Percentiles rank a stretch among this genome's conserved stretches.
Conservation (phyloP, 2,888 invertebrate species). For the Antheraea assamensis region DNA sequence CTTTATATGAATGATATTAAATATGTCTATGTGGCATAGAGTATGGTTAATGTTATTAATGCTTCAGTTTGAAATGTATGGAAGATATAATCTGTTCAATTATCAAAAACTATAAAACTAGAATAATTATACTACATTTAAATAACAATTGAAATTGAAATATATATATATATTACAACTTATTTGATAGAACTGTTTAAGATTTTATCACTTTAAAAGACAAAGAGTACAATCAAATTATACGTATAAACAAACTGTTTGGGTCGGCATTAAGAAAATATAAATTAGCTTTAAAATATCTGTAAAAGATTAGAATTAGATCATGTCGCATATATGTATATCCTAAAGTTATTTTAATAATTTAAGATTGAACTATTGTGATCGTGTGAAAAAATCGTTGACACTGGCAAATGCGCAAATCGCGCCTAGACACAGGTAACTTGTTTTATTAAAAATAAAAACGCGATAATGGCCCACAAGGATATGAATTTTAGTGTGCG, state of each 20-base stretch:
- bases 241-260: not conserved
- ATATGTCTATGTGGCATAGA: not conserved
- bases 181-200: not conserved
- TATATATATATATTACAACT: not conserved
- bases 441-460: not conserved
- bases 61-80: not conserved
- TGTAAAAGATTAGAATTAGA: not conserved
- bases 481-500: constrained; percentile 6
- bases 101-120: not conserved
- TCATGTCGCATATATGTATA: not conserved
- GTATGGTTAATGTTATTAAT: not conserved
- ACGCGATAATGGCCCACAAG: not conserved
- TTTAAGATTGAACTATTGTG: not conserved
- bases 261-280: not conserved
- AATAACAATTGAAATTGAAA: not conserved
- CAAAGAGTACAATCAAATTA: not conserved
- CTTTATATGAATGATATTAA: not conserved
- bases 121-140: not conserved
- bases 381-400: not conserved
- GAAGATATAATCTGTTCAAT: not conserved
- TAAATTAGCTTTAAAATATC: not conserved
- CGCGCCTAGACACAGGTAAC: not conserved
- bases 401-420: not conserved
- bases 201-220: not conserved
- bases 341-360: not conserved